These are phyloP conservation scores for Leptinotarsa defecta DNA, from an alignment of 1,140 invertebrate species.

Conservation along the genomic window DNA sequence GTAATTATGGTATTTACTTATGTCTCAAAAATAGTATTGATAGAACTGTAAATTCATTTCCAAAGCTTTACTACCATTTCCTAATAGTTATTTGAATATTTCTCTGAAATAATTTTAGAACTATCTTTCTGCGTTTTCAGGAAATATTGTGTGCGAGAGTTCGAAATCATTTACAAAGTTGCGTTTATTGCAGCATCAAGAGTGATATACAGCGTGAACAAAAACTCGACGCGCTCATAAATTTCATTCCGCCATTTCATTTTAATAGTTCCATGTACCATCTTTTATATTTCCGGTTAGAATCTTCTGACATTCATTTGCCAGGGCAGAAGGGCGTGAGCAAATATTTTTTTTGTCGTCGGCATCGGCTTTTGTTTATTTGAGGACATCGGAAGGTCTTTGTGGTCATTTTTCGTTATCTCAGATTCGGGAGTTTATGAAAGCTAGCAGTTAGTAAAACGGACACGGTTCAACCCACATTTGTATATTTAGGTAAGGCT, in stretches of 20 bases:
- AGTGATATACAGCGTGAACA: constrained; percentile 5
- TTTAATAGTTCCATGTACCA: constrained; percentile 7
- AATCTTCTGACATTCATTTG: neutral
- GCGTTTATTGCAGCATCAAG: neutral
- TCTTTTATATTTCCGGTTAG: constrained; percentile 24
- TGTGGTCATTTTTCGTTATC: neutral
- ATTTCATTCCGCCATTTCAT: constrained; percentile 16
- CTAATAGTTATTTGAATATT: too few relatives aligned
- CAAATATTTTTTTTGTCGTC: constrained; percentile 22
- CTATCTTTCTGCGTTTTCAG: too few relatives aligned
- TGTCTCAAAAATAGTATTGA: too few relatives aligned
- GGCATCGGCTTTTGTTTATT: constrained; percentile 12
- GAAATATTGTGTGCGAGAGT: too few relatives aligned
- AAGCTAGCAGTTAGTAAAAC: neutral
- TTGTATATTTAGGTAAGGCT: constrained; percentile 5
- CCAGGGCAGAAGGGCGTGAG: constrained; percentile 2
- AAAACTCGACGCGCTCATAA: constrained; percentile 10
- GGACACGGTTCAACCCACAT: constrained; percentile 2
- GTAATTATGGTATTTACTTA: too few relatives aligned
- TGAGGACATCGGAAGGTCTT: constrained; percentile 14
- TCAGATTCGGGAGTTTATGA: neutral
- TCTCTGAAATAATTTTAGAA: too few relatives aligned
- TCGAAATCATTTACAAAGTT: neutral
- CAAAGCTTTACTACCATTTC: too few relatives aligned
- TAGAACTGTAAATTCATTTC: too few relatives aligned